phyloP scores from a whole-genome alignment of 64 coral and sea anemone species.

The Stichodactyla helianthus region DNA sequence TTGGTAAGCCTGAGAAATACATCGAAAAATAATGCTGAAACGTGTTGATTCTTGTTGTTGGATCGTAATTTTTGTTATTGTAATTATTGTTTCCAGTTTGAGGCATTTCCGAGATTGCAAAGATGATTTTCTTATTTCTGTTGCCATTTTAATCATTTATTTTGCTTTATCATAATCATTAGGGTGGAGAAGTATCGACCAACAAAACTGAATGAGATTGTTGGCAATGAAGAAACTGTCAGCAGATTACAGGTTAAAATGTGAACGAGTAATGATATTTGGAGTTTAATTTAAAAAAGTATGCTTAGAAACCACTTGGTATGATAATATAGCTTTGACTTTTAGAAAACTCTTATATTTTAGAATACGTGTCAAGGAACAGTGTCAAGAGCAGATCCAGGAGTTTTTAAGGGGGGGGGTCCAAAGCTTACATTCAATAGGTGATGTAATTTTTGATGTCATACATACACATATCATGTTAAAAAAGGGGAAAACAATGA shows the following conservation, averaged over 20 bases:
- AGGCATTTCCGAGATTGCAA: neutral
- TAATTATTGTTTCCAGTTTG: neutral
- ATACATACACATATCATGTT: too few relatives aligned
- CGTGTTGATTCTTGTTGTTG: neutral
- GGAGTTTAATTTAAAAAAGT: neutral
- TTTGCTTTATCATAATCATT: neutral
- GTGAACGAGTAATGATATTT: neutral
- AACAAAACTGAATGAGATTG: constrained; percentile 88
- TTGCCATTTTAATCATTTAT: neutral
- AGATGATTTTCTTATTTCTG: neutral
- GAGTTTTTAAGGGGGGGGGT: too few relatives aligned
- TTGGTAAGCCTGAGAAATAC: constrained; percentile 48
- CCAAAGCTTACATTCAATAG: too few relatives aligned
- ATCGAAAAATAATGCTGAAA: neutral
- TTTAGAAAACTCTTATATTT: too few relatives aligned
- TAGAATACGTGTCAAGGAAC: too few relatives aligned
- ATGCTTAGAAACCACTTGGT: too few relatives aligned
- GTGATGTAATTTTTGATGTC: too few relatives aligned
- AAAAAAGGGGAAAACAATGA: too few relatives aligned
- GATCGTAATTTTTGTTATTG: neutral
- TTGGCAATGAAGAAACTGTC: constrained; percentile 98
- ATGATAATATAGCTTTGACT: too few relatives aligned
- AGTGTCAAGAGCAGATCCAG: too few relatives aligned
- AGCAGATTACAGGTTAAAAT: constrained; percentile 75
- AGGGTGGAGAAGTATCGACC: constrained; percentile 99